phyloP scores from a whole-genome alignment of 2,113 vertebrate genomes.

The Siniperca knerii region DNA sequence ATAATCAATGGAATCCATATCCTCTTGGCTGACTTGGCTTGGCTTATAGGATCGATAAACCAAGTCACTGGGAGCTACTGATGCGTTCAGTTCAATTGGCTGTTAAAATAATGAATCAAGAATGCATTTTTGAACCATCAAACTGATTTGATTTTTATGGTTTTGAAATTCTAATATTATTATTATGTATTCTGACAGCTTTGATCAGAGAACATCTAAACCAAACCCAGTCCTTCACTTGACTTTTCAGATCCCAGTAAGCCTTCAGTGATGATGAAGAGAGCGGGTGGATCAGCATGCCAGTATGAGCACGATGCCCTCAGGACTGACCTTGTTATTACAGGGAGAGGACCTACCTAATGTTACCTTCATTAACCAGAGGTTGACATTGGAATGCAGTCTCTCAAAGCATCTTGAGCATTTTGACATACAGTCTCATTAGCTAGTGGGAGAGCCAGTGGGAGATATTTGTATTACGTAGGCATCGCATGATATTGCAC shows the following conservation, averaged over 20 bases:
- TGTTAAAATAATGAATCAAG: neutral
- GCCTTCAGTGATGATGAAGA: constrained; percentile 33
- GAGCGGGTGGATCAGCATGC: constrained; percentile 38
- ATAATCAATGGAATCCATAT: constrained; percentile 78
- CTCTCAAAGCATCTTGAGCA: constrained; percentile 54
- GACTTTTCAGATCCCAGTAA: constrained; percentile 7
- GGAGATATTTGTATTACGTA: constrained; percentile 9
- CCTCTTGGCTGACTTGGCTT: constrained; percentile 13
- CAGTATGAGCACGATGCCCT: constrained; percentile 33
- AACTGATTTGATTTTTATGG: neutral
- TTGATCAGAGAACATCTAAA: constrained; percentile 24
- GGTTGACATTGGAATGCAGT: constrained; percentile 60
- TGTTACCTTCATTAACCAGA: constrained; percentile 70
- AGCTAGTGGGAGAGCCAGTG: constrained; percentile 29
- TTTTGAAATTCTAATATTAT: constrained; percentile 5
- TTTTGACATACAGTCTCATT: constrained; percentile 60
- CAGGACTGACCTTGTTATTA: constrained; percentile 65
- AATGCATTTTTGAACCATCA: neutral
- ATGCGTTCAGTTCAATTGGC: neutral
- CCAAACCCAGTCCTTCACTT: constrained; percentile 8
- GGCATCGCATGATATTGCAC: neutral
- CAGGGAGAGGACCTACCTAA: constrained; percentile 40
- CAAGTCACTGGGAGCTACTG: neutral
- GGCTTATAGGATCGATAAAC: constrained; percentile 12
- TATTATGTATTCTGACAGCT: constrained; percentile 17